These are phyloP conservation scores for Drosophila suzukii DNA, from an alignment of 1,140 invertebrate species.

Conservation along the genomic window DNA sequence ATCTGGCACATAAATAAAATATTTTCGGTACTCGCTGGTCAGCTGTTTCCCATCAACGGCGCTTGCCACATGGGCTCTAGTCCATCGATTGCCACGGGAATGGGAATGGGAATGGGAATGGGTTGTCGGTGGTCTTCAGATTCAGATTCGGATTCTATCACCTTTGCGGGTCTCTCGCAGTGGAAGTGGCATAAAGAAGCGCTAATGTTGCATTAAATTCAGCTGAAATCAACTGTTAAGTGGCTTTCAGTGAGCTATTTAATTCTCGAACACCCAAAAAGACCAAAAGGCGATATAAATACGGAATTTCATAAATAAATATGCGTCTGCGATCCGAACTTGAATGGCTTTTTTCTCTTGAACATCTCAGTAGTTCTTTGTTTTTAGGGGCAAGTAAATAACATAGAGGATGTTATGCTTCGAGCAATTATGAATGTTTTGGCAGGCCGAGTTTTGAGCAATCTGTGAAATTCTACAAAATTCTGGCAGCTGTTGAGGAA, in stretches of 20 bases:
- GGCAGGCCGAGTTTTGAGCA: conserved; percentile 25
- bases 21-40: conserved; percentile 71
- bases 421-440: conserved; percentile 41
- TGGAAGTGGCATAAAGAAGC: conserved; percentile 61
- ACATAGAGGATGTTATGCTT: conserved; percentile 29
- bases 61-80: conserved; percentile 59
- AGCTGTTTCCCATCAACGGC: conserved; percentile 80
- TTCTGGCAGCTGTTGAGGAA: conserved; percentile 18
- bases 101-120: no score
- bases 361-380: conserved; percentile 17
- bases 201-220: conserved; percentile 83
- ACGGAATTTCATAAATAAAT: conserved; percentile 72
- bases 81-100: conserved; percentile 22
- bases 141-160: conserved; percentile 51
- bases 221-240: conserved; percentile 82
- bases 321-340: conserved; percentile 52
- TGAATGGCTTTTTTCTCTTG: conserved; percentile 17
- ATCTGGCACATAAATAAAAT: conserved; percentile 78
- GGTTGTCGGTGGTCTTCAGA: conserved; percentile 11
- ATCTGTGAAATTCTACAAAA: conserved; percentile 27
- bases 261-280: conserved; percentile 66
- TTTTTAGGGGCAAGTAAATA: conserved; percentile 41
- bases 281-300: conserved; percentile 51
- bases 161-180: conserved; percentile 20
- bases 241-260: conserved; percentile 82